These are phyloP conservation scores for Phylloscopus trochilus DNA, from an alignment of 2,113 vertebrate genomes.

Conservation along the genomic window DNA sequence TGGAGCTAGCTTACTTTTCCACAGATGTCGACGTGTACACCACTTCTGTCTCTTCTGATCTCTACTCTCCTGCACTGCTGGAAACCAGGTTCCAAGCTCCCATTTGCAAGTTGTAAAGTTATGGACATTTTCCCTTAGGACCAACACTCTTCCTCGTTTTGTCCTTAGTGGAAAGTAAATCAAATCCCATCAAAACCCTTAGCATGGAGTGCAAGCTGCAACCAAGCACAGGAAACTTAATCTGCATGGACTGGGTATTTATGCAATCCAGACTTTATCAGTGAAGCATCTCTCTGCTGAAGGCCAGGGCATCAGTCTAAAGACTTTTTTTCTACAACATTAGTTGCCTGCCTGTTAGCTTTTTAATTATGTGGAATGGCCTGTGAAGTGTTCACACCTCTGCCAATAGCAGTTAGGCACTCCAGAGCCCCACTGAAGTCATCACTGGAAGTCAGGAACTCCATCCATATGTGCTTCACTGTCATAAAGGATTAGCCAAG, in stretches of 20 bases:
- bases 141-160: neutral
- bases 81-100: neutral
- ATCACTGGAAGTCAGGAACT: neutral
- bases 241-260: neutral
- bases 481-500: neutral
- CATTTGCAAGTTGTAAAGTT: neutral
- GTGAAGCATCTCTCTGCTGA: neutral
- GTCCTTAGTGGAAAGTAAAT: neutral
- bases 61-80: neutral
- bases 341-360: neutral
- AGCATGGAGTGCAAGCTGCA: neutral
- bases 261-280: neutral
- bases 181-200: neutral
- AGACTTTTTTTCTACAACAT: neutral
- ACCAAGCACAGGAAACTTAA: neutral
- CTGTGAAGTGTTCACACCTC: neutral
- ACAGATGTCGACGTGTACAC: neutral
- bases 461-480: neutral
- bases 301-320: neutral
- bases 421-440: neutral
- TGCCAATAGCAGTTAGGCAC: neutral
- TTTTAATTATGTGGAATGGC: neutral
- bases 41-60: neutral
- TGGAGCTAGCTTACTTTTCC: neutral
- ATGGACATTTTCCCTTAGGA: neutral